A percentile compares a stretch with the other conserved stretches of the same genome.
phyloP scores from a whole-genome alignment of 2,113 vertebrate genomes.

The Felis chaus region DNA sequence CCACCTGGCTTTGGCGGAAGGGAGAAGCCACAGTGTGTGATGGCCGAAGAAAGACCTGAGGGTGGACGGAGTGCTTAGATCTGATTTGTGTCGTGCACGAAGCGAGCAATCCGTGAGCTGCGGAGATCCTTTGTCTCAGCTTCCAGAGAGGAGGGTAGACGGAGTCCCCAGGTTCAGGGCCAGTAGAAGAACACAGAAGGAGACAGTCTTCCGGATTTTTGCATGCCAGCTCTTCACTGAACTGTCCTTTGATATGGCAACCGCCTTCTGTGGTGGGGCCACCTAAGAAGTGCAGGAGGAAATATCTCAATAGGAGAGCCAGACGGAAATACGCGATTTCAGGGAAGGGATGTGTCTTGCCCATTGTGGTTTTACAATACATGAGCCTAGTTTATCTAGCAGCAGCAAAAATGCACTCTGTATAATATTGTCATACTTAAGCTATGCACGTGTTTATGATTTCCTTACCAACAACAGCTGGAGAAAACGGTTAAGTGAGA shows the following conservation, averaged over 20 bases:
- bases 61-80: neutral
- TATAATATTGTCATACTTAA: constrained; percentile 1
- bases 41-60: neutral
- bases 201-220: neutral
- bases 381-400: constrained; percentile 29
- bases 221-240: neutral
- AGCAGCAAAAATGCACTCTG: neutral
- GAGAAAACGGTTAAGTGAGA: neutral
- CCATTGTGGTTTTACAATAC: constrained; percentile 40
- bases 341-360: neutral
- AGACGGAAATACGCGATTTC: neutral
- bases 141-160: neutral
- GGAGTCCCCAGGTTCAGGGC: neutral
- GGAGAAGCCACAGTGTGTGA: neutral
- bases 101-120: neutral
- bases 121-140: neutral
- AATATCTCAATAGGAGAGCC: neutral
- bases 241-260: constrained; percentile 50
- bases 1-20: neutral
- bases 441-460: constrained; percentile 15
- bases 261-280: constrained; percentile 48
- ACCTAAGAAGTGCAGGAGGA: constrained; percentile 57
- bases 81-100: neutral
- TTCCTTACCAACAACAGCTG: constrained; percentile 51
- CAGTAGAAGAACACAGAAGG: constrained; percentile 48